These are phyloP conservation scores for Rhyacophila evoluta DNA, from an alignment of 2,888 invertebrate genomes.

Conservation along the genomic window DNA sequence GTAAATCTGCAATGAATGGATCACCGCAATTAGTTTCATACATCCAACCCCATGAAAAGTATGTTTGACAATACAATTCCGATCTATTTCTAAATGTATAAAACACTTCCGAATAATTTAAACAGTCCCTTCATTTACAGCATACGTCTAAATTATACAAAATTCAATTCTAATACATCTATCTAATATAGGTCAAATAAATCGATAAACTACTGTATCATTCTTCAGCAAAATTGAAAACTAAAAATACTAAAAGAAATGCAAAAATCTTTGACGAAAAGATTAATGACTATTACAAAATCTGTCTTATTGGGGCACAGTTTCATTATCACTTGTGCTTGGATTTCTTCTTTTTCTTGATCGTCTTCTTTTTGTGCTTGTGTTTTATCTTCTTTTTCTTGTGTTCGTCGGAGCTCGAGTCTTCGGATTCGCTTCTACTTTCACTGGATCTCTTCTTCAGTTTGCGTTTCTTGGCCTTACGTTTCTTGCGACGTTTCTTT, in stretches of 20 bases:
- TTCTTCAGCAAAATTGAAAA: neutral
- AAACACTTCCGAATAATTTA: neutral
- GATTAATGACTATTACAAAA: neutral
- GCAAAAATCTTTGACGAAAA: neutral
- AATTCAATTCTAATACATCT: neutral
- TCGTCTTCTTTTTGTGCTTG: conserved; percentile 77
- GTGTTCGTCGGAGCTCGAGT: conserved; percentile 75
- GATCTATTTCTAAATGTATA: too few relatives aligned
- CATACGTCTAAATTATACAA: too few relatives aligned
- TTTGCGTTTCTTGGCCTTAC: conserved; percentile 74
- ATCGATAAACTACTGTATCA: neutral
- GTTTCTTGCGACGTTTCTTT: conserved; percentile 70
- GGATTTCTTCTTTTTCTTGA: conserved; percentile 80
- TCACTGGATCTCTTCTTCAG: conserved; percentile 73
- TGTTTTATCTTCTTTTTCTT: conserved; percentile 78
- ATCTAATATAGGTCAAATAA: neutral
- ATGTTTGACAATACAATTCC: neutral
- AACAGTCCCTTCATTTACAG: neutral
- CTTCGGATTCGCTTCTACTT: conserved; percentile 75
- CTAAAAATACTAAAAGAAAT: neutral
- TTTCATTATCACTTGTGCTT: conserved; percentile 66
- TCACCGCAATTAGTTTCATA: too few relatives aligned
- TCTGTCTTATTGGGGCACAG: too few relatives aligned
- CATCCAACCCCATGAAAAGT: too few relatives aligned
- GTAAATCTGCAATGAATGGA: too few relatives aligned